Evolutionary conservation across 2,113 vertebrate genomes (phyloP).

Genomic region (Hippotragus niger): DNA sequence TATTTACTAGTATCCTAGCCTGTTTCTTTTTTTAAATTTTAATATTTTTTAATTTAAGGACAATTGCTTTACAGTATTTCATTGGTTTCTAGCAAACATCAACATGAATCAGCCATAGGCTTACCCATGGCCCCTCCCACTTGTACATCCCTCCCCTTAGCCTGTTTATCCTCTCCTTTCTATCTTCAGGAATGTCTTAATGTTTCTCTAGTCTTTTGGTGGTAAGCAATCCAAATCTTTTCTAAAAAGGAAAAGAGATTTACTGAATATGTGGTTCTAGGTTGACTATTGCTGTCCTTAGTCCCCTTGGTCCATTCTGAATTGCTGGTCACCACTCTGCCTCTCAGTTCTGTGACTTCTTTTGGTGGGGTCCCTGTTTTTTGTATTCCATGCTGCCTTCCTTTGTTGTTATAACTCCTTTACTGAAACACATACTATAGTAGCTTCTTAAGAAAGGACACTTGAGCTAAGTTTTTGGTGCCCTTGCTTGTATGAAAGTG

Average conservation of each 20-base stretch:
- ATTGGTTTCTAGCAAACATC: not conserved
- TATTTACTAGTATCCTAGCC: not conserved
- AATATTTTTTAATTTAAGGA: not conserved
- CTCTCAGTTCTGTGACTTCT: not conserved
- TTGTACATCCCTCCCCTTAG: not conserved
- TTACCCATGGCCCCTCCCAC: not conserved
- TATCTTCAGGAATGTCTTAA: not conserved
- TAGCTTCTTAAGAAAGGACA: not conserved
- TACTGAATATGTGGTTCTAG: not conserved
- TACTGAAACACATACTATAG: not conserved
- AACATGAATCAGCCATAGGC: not conserved
- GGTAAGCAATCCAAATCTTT: not conserved
- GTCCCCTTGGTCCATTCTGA: not conserved
- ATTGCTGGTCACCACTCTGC: not conserved
- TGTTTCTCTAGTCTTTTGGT: not conserved
- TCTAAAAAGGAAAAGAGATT: not conserved
- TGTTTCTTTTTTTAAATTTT: not conserved
- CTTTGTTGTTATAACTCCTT: not conserved
- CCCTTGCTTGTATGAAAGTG: not conserved
- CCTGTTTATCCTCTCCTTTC: not conserved
- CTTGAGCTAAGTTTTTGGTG: not conserved
- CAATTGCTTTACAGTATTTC: not conserved
- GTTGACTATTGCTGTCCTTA: not conserved
- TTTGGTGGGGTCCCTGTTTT: not conserved
- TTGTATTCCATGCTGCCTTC: not conserved